A percentile compares a stretch with the other conserved stretches of the same genome.
Evolutionary conservation across 2,113 vertebrate species (phyloP).

Genomic region (Chitala chitala): DNA sequence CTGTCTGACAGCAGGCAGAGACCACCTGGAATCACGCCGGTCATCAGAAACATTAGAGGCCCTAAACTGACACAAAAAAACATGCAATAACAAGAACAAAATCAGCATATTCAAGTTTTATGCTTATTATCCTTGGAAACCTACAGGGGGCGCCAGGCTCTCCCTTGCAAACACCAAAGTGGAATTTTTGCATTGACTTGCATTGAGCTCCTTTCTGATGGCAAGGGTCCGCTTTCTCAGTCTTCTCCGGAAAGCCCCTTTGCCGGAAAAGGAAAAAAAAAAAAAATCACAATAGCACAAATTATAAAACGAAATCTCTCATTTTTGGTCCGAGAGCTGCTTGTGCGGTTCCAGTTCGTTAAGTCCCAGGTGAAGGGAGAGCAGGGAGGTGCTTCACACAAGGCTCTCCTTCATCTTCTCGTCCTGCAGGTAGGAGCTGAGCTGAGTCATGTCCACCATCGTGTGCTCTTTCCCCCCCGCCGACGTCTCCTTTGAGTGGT

Average conservation of each 20-base stretch:
- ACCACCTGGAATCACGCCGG: constrained; percentile 30
- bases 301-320: constrained; percentile 31
- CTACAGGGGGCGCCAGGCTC: constrained; percentile 62
- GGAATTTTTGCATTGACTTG: constrained; percentile 93
- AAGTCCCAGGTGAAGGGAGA: neutral
- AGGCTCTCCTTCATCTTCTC: constrained; percentile 77
- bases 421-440: constrained; percentile 62
- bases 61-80: neutral
- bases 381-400: constrained; percentile 63
- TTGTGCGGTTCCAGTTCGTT: constrained; percentile 29
- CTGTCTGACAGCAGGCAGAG: constrained; percentile 34
- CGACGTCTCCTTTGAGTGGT: constrained; percentile 83
- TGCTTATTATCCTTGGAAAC: constrained; percentile 52
- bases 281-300: constrained; percentile 20
- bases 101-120: constrained; percentile 72
- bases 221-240: constrained; percentile 57
- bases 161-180: constrained; percentile 56
- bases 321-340: constrained; percentile 25
- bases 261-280: constrained; percentile 22
- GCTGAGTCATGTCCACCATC: constrained; percentile 64
- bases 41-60: neutral
- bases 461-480: constrained; percentile 75
- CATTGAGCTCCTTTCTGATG: constrained; percentile 69
- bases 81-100: constrained; percentile 40
- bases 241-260: constrained; percentile 38